Conservation (phyloP, 2,888 invertebrate genomes). For the Saturnia pavonia region DNA sequence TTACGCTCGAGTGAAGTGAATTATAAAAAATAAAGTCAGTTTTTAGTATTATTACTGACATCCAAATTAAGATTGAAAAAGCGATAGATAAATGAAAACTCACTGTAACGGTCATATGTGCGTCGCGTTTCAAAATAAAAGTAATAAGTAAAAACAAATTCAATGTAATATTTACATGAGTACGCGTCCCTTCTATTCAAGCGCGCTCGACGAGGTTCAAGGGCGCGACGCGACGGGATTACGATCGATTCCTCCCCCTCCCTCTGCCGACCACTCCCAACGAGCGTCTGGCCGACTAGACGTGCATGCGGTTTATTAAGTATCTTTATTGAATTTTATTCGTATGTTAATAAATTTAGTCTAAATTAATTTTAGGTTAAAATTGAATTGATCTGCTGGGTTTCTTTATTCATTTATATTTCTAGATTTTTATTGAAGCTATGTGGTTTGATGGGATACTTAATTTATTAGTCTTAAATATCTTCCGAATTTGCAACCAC, state of each 20-base stretch:
- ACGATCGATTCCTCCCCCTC: conserved; percentile 43
- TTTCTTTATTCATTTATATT: background rate
- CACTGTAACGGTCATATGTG: too few relatives aligned
- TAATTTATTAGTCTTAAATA: too few relatives aligned
- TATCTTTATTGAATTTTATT: too few relatives aligned
- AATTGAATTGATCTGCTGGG: background rate
- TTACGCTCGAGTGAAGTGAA: too few relatives aligned
- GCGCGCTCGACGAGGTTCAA: conserved; percentile 58
- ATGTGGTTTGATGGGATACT: too few relatives aligned
- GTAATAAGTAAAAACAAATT: background rate
- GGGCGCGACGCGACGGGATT: conserved; percentile 46
- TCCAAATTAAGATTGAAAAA: background rate
- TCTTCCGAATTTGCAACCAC: too few relatives aligned
- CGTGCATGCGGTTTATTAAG: too few relatives aligned
- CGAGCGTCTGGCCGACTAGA: conserved; percentile 44
- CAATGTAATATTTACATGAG: background rate
- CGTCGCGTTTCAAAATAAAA: background rate
- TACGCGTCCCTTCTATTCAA: conserved; percentile 12
- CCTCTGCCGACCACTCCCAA: conserved; percentile 27
- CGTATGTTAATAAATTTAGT: too few relatives aligned
- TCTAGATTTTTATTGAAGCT: background rate
- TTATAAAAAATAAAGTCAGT: too few relatives aligned
- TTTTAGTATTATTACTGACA: background rate
- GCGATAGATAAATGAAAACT: background rate
- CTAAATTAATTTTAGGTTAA: background rate